These are phyloP conservation scores for Maconellicoccus hirsutus DNA, from an alignment of 1,140 invertebrate species.

Conservation along the genomic window DNA sequence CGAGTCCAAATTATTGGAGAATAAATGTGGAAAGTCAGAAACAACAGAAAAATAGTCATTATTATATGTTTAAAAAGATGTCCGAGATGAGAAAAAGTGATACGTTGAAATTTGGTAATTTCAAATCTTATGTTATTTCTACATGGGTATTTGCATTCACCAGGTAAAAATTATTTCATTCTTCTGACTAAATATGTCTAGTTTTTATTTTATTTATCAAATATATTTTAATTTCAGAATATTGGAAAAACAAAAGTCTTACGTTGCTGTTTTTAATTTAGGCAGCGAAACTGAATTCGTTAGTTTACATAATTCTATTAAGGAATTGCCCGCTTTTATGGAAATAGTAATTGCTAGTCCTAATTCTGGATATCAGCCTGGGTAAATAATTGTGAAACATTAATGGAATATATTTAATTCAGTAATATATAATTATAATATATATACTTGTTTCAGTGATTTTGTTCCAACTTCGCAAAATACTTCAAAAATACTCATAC, in stretches of 20 bases:
- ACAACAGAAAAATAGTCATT: conserved; percentile 13
- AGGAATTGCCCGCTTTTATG: not conserved
- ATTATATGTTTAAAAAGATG: conserved; percentile 25
- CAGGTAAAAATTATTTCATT: too few species aligned
- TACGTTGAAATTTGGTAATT: conserved; percentile 24
- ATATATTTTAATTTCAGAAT: conserved; percentile 19
- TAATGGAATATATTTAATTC: too few species aligned
- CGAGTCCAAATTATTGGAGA: conserved; percentile 40
- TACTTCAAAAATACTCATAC: too few species aligned
- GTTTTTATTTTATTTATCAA: too few species aligned
- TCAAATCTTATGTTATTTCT: too few species aligned
- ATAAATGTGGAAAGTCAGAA: conserved; percentile 38
- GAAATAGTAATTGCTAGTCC: conserved; percentile 11
- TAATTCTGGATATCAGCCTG: conserved; percentile 12
- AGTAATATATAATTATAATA: too few species aligned
- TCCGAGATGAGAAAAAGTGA: conserved; percentile 22
- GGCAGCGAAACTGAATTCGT: conserved; percentile 23
- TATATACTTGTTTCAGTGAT: too few species aligned
- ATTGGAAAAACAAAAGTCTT: not conserved
- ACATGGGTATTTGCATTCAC: too few species aligned
- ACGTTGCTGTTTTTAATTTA: conserved; percentile 22
- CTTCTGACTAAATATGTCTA: too few species aligned
- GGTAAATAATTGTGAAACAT: too few species aligned
- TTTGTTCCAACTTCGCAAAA: too few species aligned
- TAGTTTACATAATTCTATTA: not conserved